These are phyloP conservation scores for Sinodicranocentrus sp. DNA, from an alignment of 2,888 invertebrate species.

Conservation along the genomic window DNA sequence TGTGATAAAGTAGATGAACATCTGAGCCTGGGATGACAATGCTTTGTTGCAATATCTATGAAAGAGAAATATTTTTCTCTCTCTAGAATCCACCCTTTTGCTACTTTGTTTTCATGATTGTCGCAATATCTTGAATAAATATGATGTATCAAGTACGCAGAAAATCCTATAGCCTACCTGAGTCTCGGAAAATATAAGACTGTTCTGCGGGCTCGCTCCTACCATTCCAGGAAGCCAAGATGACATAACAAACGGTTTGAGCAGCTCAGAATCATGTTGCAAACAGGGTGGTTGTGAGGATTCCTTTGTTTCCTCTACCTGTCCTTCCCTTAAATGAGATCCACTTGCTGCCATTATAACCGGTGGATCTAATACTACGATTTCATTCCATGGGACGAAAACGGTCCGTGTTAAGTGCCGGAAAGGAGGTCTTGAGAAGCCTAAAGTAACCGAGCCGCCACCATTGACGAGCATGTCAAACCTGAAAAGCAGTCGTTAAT, in stretches of 20 bases:
- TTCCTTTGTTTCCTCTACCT: constrained; percentile 70
- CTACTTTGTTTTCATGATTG: background rate
- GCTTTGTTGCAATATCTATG: constrained; percentile 98
- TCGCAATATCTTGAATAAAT: background rate
- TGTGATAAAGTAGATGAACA: constrained; percentile 96
- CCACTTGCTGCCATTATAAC: constrained; percentile 84
- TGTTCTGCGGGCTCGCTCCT: constrained; percentile 88
- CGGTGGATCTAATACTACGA: constrained; percentile 91
- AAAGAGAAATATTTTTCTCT: too few species aligned
- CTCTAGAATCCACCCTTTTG: background rate
- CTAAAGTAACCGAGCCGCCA: constrained; percentile 97
- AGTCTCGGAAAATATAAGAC: constrained; percentile 93
- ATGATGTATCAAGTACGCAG: background rate
- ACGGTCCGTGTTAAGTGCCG: constrained; percentile 92
- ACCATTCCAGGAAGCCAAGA: constrained; percentile 95
- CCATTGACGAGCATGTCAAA: constrained; percentile 99
- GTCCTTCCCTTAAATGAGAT: constrained; percentile 59
- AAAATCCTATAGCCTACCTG: constrained; percentile 82
- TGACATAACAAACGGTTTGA: constrained; percentile 91
- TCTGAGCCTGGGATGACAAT: constrained; percentile 96
- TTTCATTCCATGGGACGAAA: constrained; percentile 98
- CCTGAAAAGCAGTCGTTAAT: constrained; percentile 81
- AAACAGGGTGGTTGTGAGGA: constrained; percentile 82
- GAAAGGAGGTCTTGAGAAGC: constrained; percentile 97
- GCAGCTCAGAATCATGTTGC: constrained; percentile 91